Base-by-base conservation (phyloP, 2,113 vertebrate species). In the Anarhynchus alexandrinus region DNA sequence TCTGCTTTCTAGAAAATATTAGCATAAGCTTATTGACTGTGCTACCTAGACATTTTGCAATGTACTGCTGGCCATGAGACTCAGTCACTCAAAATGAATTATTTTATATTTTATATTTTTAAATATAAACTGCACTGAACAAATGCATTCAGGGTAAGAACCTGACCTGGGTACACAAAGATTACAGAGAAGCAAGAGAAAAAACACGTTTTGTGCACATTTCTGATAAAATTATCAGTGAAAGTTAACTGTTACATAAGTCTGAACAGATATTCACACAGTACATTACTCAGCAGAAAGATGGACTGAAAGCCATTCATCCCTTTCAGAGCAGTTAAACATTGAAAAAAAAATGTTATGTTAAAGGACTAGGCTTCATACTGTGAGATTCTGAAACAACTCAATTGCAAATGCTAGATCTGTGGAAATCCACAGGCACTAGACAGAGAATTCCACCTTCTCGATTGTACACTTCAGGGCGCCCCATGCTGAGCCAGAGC, bases 81-180 rank as follows among this genome's bases (percentile, higher is more conserved):
- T 82, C 70, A 70, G 36, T 71, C 83, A 90, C 91, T 92, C 86
- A 65, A 82, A 86, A 86, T 7, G 1, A 65, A 42, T 70, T 61
- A n/a, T 71, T 94, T 82, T 34, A 49, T 58, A 40, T 86, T 93
- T 83, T 78, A 20, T 88, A 90, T 95, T 90, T 95, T 94, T 26
- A 92, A 86, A 95, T 86, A 88, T 38, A 88, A 96, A 86, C 77
- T 77, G 85, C 49, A 82, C 85, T 54, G 82, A 96, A 97, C 88
- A 92, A 96, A 91, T 9, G 76, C 77, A 95, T 64, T 91, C 51
- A 78, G 66, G 62, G 43, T 70, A 86, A 84, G 86, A 91, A 94
- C 51, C 80, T 92, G 82, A 90, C 82, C 76, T 72, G 67, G 76
- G 38, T 81, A 92, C 85, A 93, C 82, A 86, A 88, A 83, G 45